Conservation (phyloP, 2,888 invertebrate species). For the Saturnia pavonia region DNA sequence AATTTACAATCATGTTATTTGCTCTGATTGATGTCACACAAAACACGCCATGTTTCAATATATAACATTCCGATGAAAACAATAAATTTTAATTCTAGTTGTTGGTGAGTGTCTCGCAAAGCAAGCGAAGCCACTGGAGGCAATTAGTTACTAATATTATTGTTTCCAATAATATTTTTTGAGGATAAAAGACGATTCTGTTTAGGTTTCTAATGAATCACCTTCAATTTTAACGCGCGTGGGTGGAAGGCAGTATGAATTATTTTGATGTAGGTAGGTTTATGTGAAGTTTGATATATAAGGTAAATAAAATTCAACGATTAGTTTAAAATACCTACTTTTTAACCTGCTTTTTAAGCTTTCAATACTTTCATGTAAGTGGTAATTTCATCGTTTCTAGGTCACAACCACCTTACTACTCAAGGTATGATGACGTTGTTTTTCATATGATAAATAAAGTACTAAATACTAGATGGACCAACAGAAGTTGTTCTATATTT, state of each 20-base stretch:
- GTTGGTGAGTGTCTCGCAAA: background rate
- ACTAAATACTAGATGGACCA: too few relatives aligned
- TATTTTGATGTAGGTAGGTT: conserved; percentile 36
- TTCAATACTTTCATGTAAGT: background rate
- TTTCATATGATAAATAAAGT: too few relatives aligned
- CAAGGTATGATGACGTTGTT: too few relatives aligned
- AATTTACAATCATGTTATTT: too few relatives aligned
- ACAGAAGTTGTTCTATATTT: too few relatives aligned
- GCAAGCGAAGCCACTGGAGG: background rate
- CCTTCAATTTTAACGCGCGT: conserved; percentile 31
- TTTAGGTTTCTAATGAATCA: conserved; percentile 41
- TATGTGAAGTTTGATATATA: conserved; percentile 30
- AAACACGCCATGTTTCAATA: too few relatives aligned
- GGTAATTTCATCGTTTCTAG: background rate
- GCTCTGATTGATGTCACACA: too few relatives aligned
- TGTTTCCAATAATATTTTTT: conserved; percentile 23
- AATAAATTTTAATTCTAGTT: background rate
- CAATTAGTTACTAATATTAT: background rate
- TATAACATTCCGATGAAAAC: background rate
- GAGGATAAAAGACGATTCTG: conserved; percentile 20
- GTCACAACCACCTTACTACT: too few relatives aligned
- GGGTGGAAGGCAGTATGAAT: conserved; percentile 35
- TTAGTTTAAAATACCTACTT: background rate
- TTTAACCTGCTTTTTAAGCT: background rate
- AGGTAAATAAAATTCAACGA: conserved; percentile 1